Evolutionary conservation across 1,140 invertebrate genomes (phyloP).

Genomic region (Hylaeus volcanicus): DNA sequence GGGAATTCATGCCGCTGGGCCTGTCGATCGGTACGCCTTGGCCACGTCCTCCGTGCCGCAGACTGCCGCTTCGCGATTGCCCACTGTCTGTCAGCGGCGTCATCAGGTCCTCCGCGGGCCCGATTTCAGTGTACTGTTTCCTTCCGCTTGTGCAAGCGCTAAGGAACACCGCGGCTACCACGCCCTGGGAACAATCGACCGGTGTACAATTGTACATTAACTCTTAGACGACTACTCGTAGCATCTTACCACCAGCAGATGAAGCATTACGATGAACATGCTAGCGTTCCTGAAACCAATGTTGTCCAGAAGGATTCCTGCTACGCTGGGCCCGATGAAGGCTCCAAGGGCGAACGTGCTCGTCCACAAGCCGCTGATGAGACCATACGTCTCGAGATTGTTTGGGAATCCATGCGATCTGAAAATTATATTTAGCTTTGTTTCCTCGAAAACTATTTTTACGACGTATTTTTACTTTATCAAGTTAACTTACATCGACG

Average conservation of each 20-base stretch:
- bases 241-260: conserved; percentile 84
- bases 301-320: conserved; percentile 87
- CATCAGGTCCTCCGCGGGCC: conserved; percentile 66
- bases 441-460: not conserved
- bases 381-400: conserved; percentile 90
- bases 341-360: conserved; percentile 92
- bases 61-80: conserved; percentile 36
- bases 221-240: too few relatives aligned
- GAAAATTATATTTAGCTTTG: conserved; percentile 30
- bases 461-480: not conserved
- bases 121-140: conserved; percentile 77
- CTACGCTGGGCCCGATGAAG: conserved; percentile 90
- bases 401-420: conserved; percentile 88
- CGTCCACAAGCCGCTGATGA: conserved; percentile 92
- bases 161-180: conserved; percentile 75
- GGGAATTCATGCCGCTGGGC: conserved; percentile 86
- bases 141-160: conserved; percentile 70
- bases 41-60: conserved; percentile 34
- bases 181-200: conserved; percentile 66
- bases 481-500: conserved; percentile 83
- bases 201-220: too few relatives aligned
- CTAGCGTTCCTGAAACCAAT: conserved; percentile 87
- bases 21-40: conserved; percentile 73
- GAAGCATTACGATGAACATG: conserved; percentile 86
- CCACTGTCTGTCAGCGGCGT: conserved; percentile 72